A percentile compares a stretch with the other conserved stretches of the same genome.
These are phyloP conservation scores for Trachelus stipa DNA, from an alignment of 2,888 invertebrate genomes.

Conservation along the genomic window DNA sequence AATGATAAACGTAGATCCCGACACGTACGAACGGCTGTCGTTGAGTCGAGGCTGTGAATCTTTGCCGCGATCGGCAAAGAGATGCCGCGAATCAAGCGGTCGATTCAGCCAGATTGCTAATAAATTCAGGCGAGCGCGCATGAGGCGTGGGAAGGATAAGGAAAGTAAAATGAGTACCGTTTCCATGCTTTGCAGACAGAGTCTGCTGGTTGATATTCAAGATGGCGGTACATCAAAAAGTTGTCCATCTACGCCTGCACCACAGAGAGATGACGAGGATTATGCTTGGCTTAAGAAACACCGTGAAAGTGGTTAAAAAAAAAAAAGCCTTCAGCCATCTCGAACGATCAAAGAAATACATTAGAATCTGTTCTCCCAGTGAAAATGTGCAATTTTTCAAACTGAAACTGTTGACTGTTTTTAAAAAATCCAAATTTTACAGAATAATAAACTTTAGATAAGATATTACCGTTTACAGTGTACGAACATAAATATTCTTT, in stretches of 20 bases:
- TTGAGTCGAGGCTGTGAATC: conserved; percentile 67
- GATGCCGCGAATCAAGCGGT: conserved; percentile 36
- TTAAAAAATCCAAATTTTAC: neutral
- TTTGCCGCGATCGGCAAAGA: conserved; percentile 64
- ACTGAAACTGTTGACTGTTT: neutral
- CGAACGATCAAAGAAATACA: neutral
- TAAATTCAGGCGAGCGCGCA: conserved; percentile 72
- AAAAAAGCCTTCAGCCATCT: neutral
- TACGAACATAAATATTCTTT: neutral
- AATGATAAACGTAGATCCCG: conserved; percentile 79
- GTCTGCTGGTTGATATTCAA: conserved; percentile 75
- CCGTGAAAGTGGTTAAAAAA: conserved; percentile 21
- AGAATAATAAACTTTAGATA: neutral
- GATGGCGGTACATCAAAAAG: conserved; percentile 34
- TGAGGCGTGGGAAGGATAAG: conserved; percentile 64
- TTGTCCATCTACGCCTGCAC: conserved; percentile 37
- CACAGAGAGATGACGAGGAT: conserved; percentile 24
- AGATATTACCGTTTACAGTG: neutral
- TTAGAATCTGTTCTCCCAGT: neutral
- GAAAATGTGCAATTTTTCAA: neutral
- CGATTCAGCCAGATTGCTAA: conserved; percentile 67
- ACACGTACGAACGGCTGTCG: conserved; percentile 71
- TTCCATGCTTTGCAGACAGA: conserved; percentile 80
- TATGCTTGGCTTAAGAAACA: conserved; percentile 25
- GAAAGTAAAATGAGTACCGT: conserved; percentile 72